Conservation (phyloP, 2,888 invertebrate genomes). For the Galerucella calmariensis region DNA sequence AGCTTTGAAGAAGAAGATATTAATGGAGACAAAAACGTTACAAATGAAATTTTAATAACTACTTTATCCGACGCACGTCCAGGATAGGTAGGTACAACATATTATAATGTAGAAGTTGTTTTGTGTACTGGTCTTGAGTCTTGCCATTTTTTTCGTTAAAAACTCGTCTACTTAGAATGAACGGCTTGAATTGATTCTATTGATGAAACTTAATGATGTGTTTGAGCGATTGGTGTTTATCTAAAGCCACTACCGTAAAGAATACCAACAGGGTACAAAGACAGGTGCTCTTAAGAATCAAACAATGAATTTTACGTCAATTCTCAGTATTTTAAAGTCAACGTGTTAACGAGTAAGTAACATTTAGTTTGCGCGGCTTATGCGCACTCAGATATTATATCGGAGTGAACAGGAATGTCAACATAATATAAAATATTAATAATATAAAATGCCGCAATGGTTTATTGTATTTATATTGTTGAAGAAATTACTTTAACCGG, state of each 20-base stretch:
- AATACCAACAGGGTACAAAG: not conserved
- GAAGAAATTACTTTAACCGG: slow-evolving; percentile 19
- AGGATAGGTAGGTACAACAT: too few relatives aligned
- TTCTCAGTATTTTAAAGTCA: not conserved
- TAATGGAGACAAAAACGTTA: too few relatives aligned
- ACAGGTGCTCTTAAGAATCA: not conserved
- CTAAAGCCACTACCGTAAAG: not conserved
- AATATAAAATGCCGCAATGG: slow-evolving; percentile 24
- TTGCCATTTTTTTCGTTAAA: too few relatives aligned
- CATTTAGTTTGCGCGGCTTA: not conserved
- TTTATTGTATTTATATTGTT: slow-evolving; percentile 34
- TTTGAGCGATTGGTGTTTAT: not conserved
- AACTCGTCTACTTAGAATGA: not conserved
- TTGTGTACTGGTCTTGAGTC: too few relatives aligned
- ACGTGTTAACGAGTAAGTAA: not conserved
- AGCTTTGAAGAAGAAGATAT: too few relatives aligned
- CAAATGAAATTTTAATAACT: too few relatives aligned
- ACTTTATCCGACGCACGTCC: too few relatives aligned
- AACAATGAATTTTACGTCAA: not conserved
- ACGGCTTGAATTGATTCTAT: not conserved
- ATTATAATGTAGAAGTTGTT: too few relatives aligned
- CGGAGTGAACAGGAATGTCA: slow-evolving; percentile 13
- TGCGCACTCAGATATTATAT: slow-evolving; percentile 6
- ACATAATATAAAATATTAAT: slow-evolving; percentile 24
- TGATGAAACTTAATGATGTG: not conserved